Percentiles rank a stretch among this genome's conserved stretches.
These are phyloP conservation scores for Botrylloides violaceus DNA, from an alignment of 23 tunicate species.

Conservation along the genomic window DNA sequence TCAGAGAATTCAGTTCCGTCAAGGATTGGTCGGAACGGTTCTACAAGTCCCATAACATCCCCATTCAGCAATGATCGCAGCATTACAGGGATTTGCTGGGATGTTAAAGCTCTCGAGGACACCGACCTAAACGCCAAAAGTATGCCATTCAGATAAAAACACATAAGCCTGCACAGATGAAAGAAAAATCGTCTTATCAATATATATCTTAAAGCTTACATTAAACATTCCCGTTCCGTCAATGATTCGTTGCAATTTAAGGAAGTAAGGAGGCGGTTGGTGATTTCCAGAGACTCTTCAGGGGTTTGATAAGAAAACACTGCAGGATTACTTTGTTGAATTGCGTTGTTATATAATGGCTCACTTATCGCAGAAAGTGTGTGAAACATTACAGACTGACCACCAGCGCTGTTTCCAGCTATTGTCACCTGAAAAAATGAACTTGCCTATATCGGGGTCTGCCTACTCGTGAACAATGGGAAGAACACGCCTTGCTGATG, in stretches of 20 bases:
- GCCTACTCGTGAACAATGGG: too few relatives aligned
- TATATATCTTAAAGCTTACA: too few relatives aligned
- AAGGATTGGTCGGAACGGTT: conserved; percentile 82
- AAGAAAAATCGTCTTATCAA: too few relatives aligned
- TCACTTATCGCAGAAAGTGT: conserved; percentile 39
- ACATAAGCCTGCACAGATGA: too few relatives aligned
- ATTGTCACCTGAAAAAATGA: conserved; percentile 50
- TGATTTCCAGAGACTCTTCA: conserved; percentile 24
- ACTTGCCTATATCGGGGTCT: too few relatives aligned
- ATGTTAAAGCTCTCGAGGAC: background rate
- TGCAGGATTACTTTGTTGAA: conserved; percentile 59
- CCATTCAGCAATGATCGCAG: conserved; percentile 17
- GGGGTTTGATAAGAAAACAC: conserved; percentile 28
- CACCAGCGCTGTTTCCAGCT: conserved; percentile 64
- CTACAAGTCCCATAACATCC: conserved; percentile 42
- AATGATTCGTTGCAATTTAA: conserved; percentile 24
- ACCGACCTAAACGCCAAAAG: background rate
- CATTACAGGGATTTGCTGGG: conserved; percentile 13
- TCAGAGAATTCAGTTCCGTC: conserved; percentile 63
- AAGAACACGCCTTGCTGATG: too few relatives aligned
- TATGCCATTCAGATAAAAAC: background rate
- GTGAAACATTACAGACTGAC: conserved; percentile 57
- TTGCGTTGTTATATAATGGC: conserved; percentile 32
- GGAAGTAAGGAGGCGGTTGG: conserved; percentile 12
- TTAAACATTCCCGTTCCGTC: conserved; percentile 32